phyloP scores from a whole-genome alignment of 2,797 vertebrate genomes.

The Liasis olivaceus region DNA sequence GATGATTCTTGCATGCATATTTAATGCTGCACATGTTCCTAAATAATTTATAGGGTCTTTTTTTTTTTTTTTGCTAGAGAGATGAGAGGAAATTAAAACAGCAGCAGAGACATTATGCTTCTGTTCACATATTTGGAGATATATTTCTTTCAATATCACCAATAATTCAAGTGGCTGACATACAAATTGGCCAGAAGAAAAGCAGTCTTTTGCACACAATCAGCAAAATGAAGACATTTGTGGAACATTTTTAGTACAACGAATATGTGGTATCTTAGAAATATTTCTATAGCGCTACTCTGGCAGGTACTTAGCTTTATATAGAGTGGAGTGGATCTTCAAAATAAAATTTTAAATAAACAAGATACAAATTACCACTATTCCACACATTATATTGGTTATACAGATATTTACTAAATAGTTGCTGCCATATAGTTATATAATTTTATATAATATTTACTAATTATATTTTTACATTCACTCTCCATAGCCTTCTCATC shows the following conservation, averaged over 20 bases:
- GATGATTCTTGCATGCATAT: background rate
- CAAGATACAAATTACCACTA: background rate
- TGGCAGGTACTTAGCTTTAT: background rate
- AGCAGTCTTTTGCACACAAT: background rate
- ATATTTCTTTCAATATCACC: background rate
- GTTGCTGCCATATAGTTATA: too few relatives aligned
- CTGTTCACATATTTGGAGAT: background rate
- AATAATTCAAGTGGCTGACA: background rate
- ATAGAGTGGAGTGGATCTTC: background rate
- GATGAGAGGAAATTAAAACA: background rate
- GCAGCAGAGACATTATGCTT: background rate
- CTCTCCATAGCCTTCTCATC: background rate
- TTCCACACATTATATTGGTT: background rate
- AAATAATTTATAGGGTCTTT: background rate
- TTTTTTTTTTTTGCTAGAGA: too few relatives aligned
- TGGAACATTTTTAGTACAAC: slow-evolving; percentile 15
- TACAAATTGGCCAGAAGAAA: background rate
- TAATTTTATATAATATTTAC: too few relatives aligned
- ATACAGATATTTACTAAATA: background rate
- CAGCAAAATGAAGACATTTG: slow-evolving; percentile 16
- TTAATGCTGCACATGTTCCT: background rate
- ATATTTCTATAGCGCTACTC: background rate
- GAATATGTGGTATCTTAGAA: slow-evolving; percentile 20
- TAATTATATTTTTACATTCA: too few relatives aligned
- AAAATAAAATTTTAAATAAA: background rate